These are phyloP conservation scores for Pasiphila rectangulata DNA, from an alignment of 2,888 invertebrate genomes.

Conservation along the genomic window DNA sequence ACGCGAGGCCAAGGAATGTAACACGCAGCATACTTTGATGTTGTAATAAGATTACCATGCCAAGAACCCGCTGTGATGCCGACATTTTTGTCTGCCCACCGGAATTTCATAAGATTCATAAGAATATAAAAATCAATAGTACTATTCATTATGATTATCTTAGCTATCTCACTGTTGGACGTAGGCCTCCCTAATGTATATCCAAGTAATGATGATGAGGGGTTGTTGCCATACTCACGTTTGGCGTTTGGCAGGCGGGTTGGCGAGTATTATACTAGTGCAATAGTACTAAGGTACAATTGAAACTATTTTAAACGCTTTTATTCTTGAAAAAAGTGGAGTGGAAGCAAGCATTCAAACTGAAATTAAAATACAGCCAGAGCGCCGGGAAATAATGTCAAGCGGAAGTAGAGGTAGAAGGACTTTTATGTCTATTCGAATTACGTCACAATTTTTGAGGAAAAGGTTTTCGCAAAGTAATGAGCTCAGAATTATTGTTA, in stretches of 20 bases:
- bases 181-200: too few relatives aligned
- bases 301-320: conserved; percentile 2
- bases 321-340: conserved; percentile 5
- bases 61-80: conserved; percentile 40
- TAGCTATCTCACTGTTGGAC: too few relatives aligned
- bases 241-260: too few relatives aligned
- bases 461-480: conserved; percentile 2
- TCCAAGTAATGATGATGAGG: too few relatives aligned
- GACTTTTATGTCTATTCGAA: conserved; percentile 6
- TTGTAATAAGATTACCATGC: conserved; percentile 62
- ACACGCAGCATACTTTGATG: conserved; percentile 62
- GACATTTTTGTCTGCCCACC: conserved; percentile 37
- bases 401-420: conserved; percentile 6
- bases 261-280: too few relatives aligned
- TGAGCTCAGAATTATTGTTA: conserved; percentile 1
- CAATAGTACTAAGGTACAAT: neutral
- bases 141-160: too few relatives aligned
- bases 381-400: conserved; percentile 6
- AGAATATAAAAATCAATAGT: conserved; percentile 4
- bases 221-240: too few relatives aligned
- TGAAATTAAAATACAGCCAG: conserved; percentile 6
- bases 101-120: conserved; percentile 29
- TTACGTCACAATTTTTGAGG: conserved; percentile 4
- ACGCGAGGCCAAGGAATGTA: conserved; percentile 67
- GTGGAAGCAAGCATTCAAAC: conserved; percentile 6